Conservation (phyloP, 1,140 invertebrate genomes). For the Ceratosolen solmsi region DNA sequence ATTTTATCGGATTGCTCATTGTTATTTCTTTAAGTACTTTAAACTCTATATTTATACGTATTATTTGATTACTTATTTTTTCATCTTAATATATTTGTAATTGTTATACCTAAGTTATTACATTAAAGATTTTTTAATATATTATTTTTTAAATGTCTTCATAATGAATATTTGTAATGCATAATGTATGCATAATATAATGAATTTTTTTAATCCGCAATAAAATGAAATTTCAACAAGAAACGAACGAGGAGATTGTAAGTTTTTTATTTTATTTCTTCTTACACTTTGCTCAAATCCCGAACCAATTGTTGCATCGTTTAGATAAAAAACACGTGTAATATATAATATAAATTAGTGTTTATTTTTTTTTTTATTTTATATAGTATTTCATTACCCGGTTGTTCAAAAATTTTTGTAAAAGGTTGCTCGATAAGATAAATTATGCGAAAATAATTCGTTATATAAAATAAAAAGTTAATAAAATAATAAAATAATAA, state of each 20-base stretch:
- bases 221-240: conserved; percentile 29
- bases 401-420: conserved; percentile 17
- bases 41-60: conserved; percentile 49
- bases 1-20: conserved; percentile 7
- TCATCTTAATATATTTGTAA: conserved; percentile 48
- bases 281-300: background rate
- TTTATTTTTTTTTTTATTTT: conserved; percentile 17
- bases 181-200: conserved; percentile 20
- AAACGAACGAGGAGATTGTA: no score
- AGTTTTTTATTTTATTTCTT: background rate
- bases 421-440: conserved; percentile 11
- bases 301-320: no score
- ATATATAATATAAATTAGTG: conserved; percentile 24
- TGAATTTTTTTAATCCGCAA: conserved; percentile 6
- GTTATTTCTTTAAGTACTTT: conserved; percentile 42
- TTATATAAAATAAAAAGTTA: background rate
- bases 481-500: background rate
- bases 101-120: conserved; percentile 44
- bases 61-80: conserved; percentile 62
- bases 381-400: background rate
- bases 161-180: conserved; percentile 18
- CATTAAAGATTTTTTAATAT: conserved; percentile 43
- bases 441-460: conserved; percentile 10
- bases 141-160: conserved; percentile 40
- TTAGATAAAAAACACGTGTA: no score